These are phyloP conservation scores for Bicyclus anynana DNA, from an alignment of 1,140 invertebrate species.

Conservation along the genomic window DNA sequence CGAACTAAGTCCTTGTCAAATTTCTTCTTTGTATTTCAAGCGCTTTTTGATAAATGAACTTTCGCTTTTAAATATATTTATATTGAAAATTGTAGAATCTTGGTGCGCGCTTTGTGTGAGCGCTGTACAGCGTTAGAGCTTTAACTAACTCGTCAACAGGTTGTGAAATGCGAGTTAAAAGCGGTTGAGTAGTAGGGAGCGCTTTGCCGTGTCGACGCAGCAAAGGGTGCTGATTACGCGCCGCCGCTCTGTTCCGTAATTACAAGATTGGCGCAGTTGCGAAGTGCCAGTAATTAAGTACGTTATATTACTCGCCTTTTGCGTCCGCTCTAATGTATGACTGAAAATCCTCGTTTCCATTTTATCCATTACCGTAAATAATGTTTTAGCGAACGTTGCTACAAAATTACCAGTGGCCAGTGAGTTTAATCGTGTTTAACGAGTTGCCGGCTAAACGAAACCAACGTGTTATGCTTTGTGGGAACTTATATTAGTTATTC, in stretches of 20 bases:
- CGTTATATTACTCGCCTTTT: constrained; percentile 53
- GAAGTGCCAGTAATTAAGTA: constrained; percentile 70
- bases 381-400: background rate
- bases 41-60: too few species aligned
- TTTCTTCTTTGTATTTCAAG: too few species aligned
- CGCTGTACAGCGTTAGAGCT: constrained; percentile 47
- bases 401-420: background rate
- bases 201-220: constrained; percentile 52
- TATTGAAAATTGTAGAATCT: background rate
- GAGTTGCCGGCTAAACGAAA: background rate
- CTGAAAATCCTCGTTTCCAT: constrained; percentile 16
- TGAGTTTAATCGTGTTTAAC: background rate
- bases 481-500: too few species aligned
- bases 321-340: constrained; percentile 21
- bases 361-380: background rate
- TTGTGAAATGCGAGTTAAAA: constrained; percentile 69
- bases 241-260: constrained; percentile 59
- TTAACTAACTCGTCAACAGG: constrained; percentile 72
- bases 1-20: too few species aligned
- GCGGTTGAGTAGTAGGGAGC: constrained; percentile 51
- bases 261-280: constrained; percentile 64
- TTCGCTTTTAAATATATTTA: too few species aligned
- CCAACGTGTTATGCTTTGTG: too few species aligned
- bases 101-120: constrained; percentile 46
- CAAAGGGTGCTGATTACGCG: constrained; percentile 67